A percentile compares a stretch with the other conserved stretches of the same genome.
These are phyloP conservation scores for Cepphus grylle DNA, from an alignment of 2,113 vertebrate genomes.

Conservation along the genomic window DNA sequence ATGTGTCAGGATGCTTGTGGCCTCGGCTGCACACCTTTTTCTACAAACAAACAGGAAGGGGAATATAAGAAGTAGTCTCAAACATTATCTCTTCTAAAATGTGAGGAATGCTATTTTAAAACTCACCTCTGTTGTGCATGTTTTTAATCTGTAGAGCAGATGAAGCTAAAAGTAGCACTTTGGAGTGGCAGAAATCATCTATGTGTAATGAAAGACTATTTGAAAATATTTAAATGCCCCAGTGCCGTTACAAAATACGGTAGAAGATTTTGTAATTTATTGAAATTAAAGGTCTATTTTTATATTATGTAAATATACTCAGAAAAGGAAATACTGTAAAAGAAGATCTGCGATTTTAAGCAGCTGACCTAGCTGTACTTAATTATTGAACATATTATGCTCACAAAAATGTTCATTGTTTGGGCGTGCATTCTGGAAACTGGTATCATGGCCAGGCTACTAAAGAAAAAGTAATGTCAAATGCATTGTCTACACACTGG, in stretches of 20 bases:
- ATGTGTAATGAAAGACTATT: neutral
- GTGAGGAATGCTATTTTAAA: neutral
- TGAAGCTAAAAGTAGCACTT: neutral
- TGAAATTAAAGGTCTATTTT: neutral
- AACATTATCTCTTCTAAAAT: neutral
- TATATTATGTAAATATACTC: slow-evolving; percentile 13
- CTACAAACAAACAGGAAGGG: neutral
- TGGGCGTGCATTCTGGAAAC: neutral
- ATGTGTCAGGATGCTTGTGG: neutral
- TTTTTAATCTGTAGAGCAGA: neutral
- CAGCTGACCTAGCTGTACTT: neutral
- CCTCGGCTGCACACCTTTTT: neutral
- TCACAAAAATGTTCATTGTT: neutral
- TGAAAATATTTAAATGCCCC: neutral
- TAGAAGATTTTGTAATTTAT: neutral
- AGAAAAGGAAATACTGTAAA: neutral
- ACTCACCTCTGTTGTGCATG: neutral
- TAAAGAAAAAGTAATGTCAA: neutral
- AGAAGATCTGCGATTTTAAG: neutral
- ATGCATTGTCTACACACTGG: neutral
- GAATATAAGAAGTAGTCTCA: neutral
- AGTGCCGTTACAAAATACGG: neutral
- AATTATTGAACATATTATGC: neutral
- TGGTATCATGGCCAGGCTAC: neutral
- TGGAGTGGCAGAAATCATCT: neutral